phyloP scores from a whole-genome alignment of 2,888 invertebrate genomes.

The Chorisops tibialis region DNA sequence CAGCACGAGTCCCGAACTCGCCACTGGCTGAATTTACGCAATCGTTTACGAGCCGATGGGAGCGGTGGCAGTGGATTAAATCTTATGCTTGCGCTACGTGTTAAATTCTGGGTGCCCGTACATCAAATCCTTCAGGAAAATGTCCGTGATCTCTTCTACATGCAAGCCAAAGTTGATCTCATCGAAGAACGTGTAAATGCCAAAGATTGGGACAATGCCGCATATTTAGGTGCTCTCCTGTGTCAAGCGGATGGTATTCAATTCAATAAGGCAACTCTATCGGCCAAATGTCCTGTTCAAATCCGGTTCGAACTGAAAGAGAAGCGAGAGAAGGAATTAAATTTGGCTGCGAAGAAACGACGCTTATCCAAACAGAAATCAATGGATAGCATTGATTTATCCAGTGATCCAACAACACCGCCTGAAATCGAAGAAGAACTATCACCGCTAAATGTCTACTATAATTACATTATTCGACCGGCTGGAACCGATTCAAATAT shows the following conservation, averaged over 20 bases:
- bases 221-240: conserved; percentile 71
- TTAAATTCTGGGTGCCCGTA: conserved; percentile 90
- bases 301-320: conserved; percentile 40
- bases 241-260: conserved; percentile 58
- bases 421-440: conserved; percentile 36
- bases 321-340: conserved; percentile 41
- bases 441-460: conserved; percentile 46
- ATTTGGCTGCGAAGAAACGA: conserved; percentile 48
- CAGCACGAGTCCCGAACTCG: conserved; percentile 66
- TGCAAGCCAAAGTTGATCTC: conserved; percentile 76
- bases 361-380: conserved; percentile 51
- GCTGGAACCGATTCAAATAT: conserved; percentile 37
- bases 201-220: conserved; percentile 65
- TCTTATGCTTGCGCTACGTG: conserved; percentile 52
- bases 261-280: conserved; percentile 45
- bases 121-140: conserved; percentile 81
- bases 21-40: conserved; percentile 83
- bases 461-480: conserved; percentile 46
- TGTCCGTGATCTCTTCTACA: conserved; percentile 79
- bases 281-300: conserved; percentile 46
- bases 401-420: conserved; percentile 23
- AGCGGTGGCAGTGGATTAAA: conserved; percentile 45
- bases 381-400: conserved; percentile 46
- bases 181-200: conserved; percentile 70
- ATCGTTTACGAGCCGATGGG: conserved; percentile 53